These are phyloP conservation scores for Tinea pellionella DNA, from an alignment of 2,888 invertebrate genomes.

Conservation along the genomic window DNA sequence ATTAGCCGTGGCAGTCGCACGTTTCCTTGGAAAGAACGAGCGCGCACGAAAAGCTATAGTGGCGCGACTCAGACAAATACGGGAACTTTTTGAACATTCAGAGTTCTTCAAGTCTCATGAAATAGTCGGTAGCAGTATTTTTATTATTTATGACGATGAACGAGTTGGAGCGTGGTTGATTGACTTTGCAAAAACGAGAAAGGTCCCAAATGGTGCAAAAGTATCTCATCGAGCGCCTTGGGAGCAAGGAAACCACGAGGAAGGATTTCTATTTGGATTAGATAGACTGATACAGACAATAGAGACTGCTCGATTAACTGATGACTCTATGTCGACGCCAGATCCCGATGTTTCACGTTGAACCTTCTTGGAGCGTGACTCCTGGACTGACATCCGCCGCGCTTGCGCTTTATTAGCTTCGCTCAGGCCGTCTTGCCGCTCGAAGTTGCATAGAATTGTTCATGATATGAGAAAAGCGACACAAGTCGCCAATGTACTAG, in stretches of 20 bases:
- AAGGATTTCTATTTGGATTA: constrained; percentile 92
- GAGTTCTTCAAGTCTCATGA: constrained; percentile 89
- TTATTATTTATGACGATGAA: constrained; percentile 91
- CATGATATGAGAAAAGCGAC: constrained; percentile 50
- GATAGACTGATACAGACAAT: constrained; percentile 86
- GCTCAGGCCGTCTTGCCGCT: constrained; percentile 34
- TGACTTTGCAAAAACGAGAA: constrained; percentile 94
- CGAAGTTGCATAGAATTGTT: constrained; percentile 50
- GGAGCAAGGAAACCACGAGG: constrained; percentile 96
- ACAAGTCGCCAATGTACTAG: constrained; percentile 38
- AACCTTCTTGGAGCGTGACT: constrained; percentile 44
- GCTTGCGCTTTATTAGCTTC: constrained; percentile 27
- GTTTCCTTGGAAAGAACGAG: constrained; percentile 77
- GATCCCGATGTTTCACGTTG: constrained; percentile 63
- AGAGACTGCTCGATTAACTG: constrained; percentile 42
- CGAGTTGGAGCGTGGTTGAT: constrained; percentile 96
- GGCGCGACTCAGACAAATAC: constrained; percentile 80
- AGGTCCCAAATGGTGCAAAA: constrained; percentile 74
- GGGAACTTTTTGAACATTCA: constrained; percentile 83
- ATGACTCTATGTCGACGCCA: constrained; percentile 29
- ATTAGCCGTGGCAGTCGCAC: constrained; percentile 77
- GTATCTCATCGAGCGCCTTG: constrained; percentile 86
- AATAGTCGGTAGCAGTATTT: constrained; percentile 93
- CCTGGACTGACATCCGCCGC: constrained; percentile 33
- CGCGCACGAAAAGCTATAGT: constrained; percentile 77